phyloP scores from a whole-genome alignment of 1,140 invertebrate genomes.

The Ericerus pela region DNA sequence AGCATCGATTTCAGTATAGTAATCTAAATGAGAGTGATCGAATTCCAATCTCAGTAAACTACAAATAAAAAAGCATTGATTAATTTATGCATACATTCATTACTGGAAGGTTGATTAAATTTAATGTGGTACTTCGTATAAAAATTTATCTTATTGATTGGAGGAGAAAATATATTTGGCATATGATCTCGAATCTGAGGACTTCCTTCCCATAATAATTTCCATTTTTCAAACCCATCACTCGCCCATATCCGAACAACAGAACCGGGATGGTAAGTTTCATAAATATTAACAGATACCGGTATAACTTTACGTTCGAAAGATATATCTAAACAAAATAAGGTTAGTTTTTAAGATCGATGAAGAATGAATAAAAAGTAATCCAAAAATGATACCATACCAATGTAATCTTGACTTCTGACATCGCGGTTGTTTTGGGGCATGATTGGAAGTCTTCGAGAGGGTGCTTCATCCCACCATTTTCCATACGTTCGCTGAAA shows the following conservation, averaged over 20 bases:
- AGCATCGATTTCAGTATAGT: slow-evolving; percentile 80
- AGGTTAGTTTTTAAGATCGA: too few relatives aligned
- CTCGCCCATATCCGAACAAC: slow-evolving; percentile 64
- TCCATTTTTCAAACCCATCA: slow-evolving; percentile 43
- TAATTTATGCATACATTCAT: not conserved
- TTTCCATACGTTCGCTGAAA: slow-evolving; percentile 71
- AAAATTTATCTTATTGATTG: slow-evolving; percentile 42
- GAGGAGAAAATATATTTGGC: slow-evolving; percentile 59
- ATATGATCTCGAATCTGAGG: slow-evolving; percentile 44
- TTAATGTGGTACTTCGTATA: slow-evolving; percentile 40
- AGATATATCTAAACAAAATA: slow-evolving; percentile 50
- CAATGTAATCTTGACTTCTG: slow-evolving; percentile 70
- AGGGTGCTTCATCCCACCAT: slow-evolving; percentile 73
- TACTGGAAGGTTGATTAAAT: not conserved
- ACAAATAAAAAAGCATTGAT: slow-evolving; percentile 22
- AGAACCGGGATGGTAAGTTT: slow-evolving; percentile 80
- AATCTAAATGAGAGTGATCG: slow-evolving; percentile 59
- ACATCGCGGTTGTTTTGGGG: slow-evolving; percentile 50
- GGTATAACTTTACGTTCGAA: slow-evolving; percentile 64
- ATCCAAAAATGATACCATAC: slow-evolving; percentile 33
- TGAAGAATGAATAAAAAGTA: too few relatives aligned
- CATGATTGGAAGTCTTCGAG: slow-evolving; percentile 50
- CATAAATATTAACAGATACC: slow-evolving; percentile 59
- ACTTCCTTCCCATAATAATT: slow-evolving; percentile 56
- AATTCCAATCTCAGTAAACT: slow-evolving; percentile 68